These are phyloP conservation scores for Premnoplex brunnescens DNA, from an alignment of 2,797 vertebrate genomes.

Conservation along the genomic window DNA sequence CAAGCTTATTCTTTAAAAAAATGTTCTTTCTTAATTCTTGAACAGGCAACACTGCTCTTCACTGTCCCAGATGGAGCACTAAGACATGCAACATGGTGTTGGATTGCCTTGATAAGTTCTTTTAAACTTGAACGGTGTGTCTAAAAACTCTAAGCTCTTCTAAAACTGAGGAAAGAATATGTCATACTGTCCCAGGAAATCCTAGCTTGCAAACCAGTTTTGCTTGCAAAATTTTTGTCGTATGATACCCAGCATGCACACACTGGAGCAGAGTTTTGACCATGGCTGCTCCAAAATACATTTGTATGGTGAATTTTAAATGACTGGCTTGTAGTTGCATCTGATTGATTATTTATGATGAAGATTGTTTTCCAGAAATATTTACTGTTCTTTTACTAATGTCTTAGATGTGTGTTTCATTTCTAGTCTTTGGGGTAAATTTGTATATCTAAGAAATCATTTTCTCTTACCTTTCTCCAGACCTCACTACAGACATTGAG, in stretches of 20 bases:
- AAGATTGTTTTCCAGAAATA: not conserved
- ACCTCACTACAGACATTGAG: not conserved
- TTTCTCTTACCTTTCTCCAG: not conserved
- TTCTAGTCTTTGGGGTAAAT: not conserved
- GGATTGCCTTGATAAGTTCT: slow-evolving; percentile 7
- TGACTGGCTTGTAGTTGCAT: not conserved
- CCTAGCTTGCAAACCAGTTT: not conserved
- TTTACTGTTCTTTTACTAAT: not conserved
- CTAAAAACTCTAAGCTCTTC: not conserved
- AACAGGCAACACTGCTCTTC: not conserved
- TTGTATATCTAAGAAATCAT: not conserved
- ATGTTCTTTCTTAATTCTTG: not conserved
- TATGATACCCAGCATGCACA: not conserved
- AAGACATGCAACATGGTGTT: not conserved
- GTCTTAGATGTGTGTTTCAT: not conserved
- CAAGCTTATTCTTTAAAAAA: not conserved
- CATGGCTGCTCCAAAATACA: not conserved
- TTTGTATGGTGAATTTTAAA: not conserved
- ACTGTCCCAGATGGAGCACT: not conserved
- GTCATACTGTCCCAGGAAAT: not conserved
- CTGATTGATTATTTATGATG: not conserved
- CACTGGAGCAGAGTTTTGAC: not conserved
- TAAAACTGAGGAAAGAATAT: not conserved
- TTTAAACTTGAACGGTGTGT: not conserved
- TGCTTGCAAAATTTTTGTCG: not conserved